Evolutionary conservation across 2,888 invertebrate species (phyloP).

Genomic region (Hydroisotoma schaefferi): DNA sequence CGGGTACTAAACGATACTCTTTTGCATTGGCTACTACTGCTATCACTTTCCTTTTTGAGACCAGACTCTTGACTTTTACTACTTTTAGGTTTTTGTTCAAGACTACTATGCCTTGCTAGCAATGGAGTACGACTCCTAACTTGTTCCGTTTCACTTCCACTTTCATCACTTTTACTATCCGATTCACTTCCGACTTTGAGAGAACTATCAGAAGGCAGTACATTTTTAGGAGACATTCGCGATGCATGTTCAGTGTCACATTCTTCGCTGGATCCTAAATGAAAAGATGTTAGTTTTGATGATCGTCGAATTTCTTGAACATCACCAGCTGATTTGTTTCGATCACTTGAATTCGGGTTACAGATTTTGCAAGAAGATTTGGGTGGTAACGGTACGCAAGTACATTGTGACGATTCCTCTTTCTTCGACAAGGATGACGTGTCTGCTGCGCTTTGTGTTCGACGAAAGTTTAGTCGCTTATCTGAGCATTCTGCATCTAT

Average conservation of each 20-base stretch:
- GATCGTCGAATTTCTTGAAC: not conserved
- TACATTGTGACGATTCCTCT: not conserved
- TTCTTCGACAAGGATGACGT: conserved; percentile 37
- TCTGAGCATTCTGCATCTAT: conserved; percentile 12
- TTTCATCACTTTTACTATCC: conserved; percentile 26
- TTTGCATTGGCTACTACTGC: conserved; percentile 28
- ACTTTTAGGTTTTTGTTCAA: conserved; percentile 35
- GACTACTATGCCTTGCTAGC: conserved; percentile 54
- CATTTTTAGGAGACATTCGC: not conserved
- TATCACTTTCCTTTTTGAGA: conserved; percentile 23
- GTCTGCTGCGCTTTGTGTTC: conserved; percentile 51
- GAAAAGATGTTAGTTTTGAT: conserved; percentile 1
- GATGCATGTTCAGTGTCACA: not conserved
- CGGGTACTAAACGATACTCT: conserved; percentile 44
- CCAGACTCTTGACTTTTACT: conserved; percentile 33
- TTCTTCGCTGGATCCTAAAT: conserved; percentile 10
- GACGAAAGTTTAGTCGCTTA: conserved; percentile 47
- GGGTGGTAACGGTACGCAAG: not conserved
- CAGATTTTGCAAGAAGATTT: not conserved
- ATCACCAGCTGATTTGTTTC: not conserved
- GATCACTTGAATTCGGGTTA: not conserved
- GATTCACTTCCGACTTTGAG: conserved; percentile 14
- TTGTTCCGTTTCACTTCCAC: conserved; percentile 53
- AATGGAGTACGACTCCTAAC: conserved; percentile 67
- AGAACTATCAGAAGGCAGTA: not conserved